Evolutionary conservation across 2,797 vertebrate species (phyloP), one percentile per base, ranked within the genome.

Genomic region (Pristis pectinata): DNA sequence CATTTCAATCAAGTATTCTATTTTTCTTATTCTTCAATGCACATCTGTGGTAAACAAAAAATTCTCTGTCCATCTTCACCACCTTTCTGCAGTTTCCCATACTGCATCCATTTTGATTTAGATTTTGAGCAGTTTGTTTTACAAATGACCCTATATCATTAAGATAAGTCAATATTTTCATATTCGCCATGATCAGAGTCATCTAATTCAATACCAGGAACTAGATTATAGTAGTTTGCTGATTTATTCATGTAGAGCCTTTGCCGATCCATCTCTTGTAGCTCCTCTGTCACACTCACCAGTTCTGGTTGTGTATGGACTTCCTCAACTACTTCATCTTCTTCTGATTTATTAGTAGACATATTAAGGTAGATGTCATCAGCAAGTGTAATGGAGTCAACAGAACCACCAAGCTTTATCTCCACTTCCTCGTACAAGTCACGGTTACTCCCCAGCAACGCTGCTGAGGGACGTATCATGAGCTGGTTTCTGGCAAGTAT

Each of bases 171-270:
- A 0, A 98, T 96, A 3, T 96, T 98, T 96, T 98, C 98, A 44
- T 98, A 98, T 85, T 98, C 98, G n/a, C 97, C 97, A 15, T 98
- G 98, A 95, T 99, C 98, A 0, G 97, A 98, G 96, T 98, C 98
- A 44, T 98, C 98, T 95, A 98, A 96, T 94, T 98, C 97, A 0
- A 99, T 98, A 1, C 96, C 98, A 0, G 98, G 98, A 37, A 99
- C 97, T 95, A 99, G 96, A 95, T 98, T 99, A 96, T 99, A 99
- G 96, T 99, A 99, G 94, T 98, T 97, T 0, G 97, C 98, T 0
- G 98, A 96, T 96, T 99, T 98, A 95, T 95, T 97, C 97, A 99
- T 96, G 95, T 99, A 98, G 3, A 98, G 97, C 96, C 98, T 98
- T 96, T 99, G 98, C 53, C 98, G 96, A 96, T 98, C 97, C 0